phyloP scores from a whole-genome alignment of 2,797 vertebrate genomes.

The Enteromius unitaeniatus region DNA sequence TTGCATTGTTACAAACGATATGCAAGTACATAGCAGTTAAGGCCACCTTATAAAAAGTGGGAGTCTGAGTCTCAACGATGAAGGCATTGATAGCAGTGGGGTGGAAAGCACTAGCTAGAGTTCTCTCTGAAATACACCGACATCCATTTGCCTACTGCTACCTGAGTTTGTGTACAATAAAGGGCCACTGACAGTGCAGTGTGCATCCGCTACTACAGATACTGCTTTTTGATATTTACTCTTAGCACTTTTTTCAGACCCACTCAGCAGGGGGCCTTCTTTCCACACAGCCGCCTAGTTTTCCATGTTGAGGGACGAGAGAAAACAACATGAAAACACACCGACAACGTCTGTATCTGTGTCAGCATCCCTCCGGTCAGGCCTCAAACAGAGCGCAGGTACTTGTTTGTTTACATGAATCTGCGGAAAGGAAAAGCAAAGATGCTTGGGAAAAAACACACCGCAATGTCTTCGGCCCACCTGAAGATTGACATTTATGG shows the following conservation, averaged over 20 bases:
- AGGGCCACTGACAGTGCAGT: constrained; percentile 33
- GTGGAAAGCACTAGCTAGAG: constrained; percentile 3
- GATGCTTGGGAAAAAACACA: constrained; percentile 8
- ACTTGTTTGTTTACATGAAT: constrained; percentile 56
- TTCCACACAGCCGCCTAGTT: constrained; percentile 44
- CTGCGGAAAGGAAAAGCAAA: not conserved
- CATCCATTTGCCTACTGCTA: constrained; percentile 26
- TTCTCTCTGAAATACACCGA: constrained; percentile 23
- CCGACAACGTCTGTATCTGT: constrained; percentile 43
- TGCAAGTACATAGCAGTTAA: not conserved
- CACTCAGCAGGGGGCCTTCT: constrained; percentile 7
- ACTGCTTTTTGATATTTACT: constrained; percentile 27
- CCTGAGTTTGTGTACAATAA: constrained; percentile 36
- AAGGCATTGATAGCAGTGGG: constrained; percentile 33
- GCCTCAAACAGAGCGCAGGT: constrained; percentile 19
- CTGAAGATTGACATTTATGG: constrained; percentile 53
- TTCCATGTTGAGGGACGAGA: constrained; percentile 33
- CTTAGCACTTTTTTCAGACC: constrained; percentile 37
- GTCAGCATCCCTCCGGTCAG: constrained; percentile 29
- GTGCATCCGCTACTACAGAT: constrained; percentile 34
- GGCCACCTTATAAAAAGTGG: not conserved
- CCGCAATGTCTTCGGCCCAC: constrained; percentile 9
- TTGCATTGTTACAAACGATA: not conserved
- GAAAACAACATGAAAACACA: constrained; percentile 26
- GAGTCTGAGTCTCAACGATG: not conserved